Percentiles rank a stretch among this genome's conserved stretches.
These are phyloP conservation scores for Clavelina lepadiformis DNA, from an alignment of 23 tunicate genomes.

Conservation along the genomic window DNA sequence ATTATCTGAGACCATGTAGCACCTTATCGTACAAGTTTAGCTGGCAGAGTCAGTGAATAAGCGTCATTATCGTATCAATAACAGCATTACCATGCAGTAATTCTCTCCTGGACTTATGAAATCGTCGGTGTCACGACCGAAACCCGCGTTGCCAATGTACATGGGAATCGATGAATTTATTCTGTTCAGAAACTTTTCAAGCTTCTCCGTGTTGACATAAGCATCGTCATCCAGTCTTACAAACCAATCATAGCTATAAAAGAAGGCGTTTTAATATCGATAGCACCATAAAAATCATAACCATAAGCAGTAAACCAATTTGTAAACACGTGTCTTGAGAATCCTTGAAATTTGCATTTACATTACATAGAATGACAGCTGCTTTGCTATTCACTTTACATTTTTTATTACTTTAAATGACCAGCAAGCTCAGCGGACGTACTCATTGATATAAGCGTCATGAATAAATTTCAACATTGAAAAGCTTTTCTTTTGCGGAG, in stretches of 20 bases:
- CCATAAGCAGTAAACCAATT: background rate
- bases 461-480: slow-evolving; percentile 62
- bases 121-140: slow-evolving; percentile 81
- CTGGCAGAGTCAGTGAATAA: too few species aligned
- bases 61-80: too few species aligned
- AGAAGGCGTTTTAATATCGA: background rate
- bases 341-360: background rate
- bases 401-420: too few species aligned
- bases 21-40: too few species aligned
- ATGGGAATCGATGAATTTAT: slow-evolving; percentile 61
- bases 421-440: background rate
- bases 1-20: too few species aligned
- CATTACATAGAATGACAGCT: too few species aligned
- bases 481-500: slow-evolving; percentile 59
- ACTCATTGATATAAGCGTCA: slow-evolving; percentile 35
- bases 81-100: slow-evolving; percentile 84
- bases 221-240: slow-evolving; percentile 94
- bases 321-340: background rate
- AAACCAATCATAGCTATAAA: slow-evolving; percentile 84
- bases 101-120: slow-evolving; percentile 54
- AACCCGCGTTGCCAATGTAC: slow-evolving; percentile 91
- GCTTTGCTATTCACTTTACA: too few species aligned
- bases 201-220: slow-evolving; percentile 49
- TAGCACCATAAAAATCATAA: background rate
- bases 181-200: slow-evolving; percentile 35